Evolutionary conservation across 2,113 vertebrate genomes (phyloP).

Genomic region (Sorex araneus): DNA sequence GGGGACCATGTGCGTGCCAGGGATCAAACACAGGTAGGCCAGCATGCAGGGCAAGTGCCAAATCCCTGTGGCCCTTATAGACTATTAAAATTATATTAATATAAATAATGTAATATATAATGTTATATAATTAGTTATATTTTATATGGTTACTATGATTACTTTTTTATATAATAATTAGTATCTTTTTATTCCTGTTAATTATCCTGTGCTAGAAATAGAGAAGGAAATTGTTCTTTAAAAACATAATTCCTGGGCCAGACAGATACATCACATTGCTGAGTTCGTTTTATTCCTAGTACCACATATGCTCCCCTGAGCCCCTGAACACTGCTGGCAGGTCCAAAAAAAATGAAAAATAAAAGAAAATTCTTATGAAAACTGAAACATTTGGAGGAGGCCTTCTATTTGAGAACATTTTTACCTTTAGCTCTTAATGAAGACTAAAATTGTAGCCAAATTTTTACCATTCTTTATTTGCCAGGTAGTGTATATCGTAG

Average conservation of each 20-base stretch:
- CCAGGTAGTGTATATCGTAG: slow-evolving; percentile 21
- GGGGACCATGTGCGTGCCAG: too few species aligned
- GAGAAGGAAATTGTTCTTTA: neutral
- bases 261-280: too few species aligned
- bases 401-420: slow-evolving; percentile 47
- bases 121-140: too few species aligned
- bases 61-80: too few species aligned
- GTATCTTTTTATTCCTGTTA: too few species aligned
- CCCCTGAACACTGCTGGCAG: neutral
- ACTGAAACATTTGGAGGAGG: neutral
- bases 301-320: too few species aligned
- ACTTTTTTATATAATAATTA: too few species aligned
- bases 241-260: slow-evolving; percentile 1
- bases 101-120: too few species aligned
- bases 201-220: neutral
- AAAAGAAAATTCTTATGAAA: slow-evolving; percentile 12
- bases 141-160: neutral
- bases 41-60: too few species aligned
- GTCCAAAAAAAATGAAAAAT: too few species aligned
- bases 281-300: too few species aligned
- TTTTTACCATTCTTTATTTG: slow-evolving; percentile 17
- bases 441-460: neutral
- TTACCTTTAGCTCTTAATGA: slow-evolving; percentile 32
- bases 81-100: neutral
- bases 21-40: too few species aligned